Conservation (phyloP, 2,888 invertebrate genomes). For the Osmoderma eremita region DNA sequence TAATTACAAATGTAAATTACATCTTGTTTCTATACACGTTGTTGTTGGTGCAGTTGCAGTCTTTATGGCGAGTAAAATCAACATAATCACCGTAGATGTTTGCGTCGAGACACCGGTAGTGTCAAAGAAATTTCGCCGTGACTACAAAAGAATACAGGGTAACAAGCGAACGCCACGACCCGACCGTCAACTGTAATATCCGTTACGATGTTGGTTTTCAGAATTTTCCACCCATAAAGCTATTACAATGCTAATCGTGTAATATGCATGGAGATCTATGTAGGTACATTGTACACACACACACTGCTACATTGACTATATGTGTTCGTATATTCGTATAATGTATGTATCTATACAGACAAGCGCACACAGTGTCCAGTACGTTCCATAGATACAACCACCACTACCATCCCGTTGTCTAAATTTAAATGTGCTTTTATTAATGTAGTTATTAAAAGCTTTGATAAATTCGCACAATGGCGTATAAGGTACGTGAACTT, state of each 20-base stretch:
- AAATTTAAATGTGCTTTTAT: constrained; percentile 1
- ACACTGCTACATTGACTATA: background rate
- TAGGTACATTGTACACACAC: too few species aligned
- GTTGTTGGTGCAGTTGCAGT: too few species aligned
- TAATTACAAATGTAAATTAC: too few species aligned
- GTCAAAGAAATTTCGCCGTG: too few species aligned
- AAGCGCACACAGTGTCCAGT: background rate
- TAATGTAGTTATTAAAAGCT: constrained; percentile 8
- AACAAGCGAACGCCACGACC: background rate
- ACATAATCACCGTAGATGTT: too few species aligned
- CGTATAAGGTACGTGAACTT: background rate
- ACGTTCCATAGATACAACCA: background rate
- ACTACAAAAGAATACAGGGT: too few species aligned
- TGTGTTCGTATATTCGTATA: background rate
- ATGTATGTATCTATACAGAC: background rate
- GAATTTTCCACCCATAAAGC: constrained; percentile 37
- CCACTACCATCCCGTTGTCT: background rate
- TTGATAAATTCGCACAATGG: background rate
- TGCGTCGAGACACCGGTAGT: too few species aligned
- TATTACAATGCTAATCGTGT: constrained; percentile 38
- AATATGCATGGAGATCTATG: constrained; percentile 34
- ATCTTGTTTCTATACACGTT: too few species aligned
- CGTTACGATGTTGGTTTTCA: constrained; percentile 28
- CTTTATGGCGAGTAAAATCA: too few species aligned
- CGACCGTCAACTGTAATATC: background rate